phyloP scores from a whole-genome alignment of 2,797 vertebrate species.

The Sebastes trivittatus region DNA sequence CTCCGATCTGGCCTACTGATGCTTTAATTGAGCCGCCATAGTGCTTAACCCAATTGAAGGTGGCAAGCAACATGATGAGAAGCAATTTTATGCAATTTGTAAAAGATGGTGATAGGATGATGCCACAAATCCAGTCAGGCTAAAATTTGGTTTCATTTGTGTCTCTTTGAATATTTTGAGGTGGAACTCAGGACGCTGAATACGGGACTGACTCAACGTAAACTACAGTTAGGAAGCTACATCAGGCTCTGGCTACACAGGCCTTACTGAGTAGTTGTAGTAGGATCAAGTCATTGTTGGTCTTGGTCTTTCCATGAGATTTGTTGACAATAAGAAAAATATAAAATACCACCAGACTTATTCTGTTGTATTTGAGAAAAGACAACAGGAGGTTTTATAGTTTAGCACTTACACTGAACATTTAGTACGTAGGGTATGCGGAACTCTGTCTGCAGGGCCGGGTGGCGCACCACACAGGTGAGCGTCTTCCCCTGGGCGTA shows the following conservation, averaged over 20 bases:
- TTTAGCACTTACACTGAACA: constrained; percentile 90
- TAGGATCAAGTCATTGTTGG: background rate
- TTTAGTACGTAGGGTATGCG: constrained; percentile 87
- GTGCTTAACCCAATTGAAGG: background rate
- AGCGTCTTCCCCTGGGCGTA: constrained; percentile 89
- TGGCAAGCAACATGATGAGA: background rate
- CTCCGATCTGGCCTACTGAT: too few species aligned
- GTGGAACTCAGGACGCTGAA: background rate
- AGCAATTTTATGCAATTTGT: background rate
- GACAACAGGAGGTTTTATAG: background rate
- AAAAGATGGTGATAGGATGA: background rate
- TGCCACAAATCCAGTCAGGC: background rate
- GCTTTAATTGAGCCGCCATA: background rate
- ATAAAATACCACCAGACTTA: background rate
- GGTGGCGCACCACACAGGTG: constrained; percentile 93
- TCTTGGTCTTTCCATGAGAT: background rate
- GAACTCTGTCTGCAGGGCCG: constrained; percentile 89
- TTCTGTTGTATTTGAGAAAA: background rate
- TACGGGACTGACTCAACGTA: background rate
- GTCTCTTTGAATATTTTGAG: background rate
- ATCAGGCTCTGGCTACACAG: background rate
- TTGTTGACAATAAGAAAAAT: background rate
- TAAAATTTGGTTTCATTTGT: background rate
- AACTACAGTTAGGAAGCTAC: background rate
- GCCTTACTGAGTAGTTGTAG: background rate